Evolutionary conservation across 92 coral and sea anemone species (phyloP), one percentile per base, ranked within the genome.

Genomic region (Micromussa lordhowensis): DNA sequence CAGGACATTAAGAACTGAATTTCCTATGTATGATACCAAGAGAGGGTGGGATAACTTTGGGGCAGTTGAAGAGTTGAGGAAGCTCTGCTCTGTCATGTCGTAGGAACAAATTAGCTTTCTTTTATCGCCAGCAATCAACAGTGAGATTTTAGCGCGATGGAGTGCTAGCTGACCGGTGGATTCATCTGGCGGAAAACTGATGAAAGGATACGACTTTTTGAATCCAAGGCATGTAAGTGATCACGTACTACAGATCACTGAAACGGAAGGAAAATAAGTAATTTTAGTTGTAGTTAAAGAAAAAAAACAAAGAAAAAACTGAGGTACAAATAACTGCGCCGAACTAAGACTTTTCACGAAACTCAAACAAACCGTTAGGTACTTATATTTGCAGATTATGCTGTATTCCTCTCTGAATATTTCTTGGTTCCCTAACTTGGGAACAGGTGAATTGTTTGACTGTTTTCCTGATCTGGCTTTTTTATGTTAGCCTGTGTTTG

Each of bases 21-120:
- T 76, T 40, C 80, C 80, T 24, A 76, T 35, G 36, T 40, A 76
- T n/a, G 80, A 76, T 5, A 76, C 28, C 32, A 44, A 11, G 8
- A 76, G 80, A 76, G 29, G 61, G 18, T 48, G 48, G 80, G 61
- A 75, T 31, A 76, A 76, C 35, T 76, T 48, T 38, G 80, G 34
- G 12, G 8, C 80, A 11, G 80, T 18, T 32, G 44, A 40, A 14
- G 80, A 40, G 59, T 76, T n/a, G 30, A 7, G 13, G 55, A 75
- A 44, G 34, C 32, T 48, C 32, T 40, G 58, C 9, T 76, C 61
- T 3, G 58, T 28, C 32, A 26, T 76, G 80, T 12, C 17, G 59
- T 26, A 4, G 59, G 21, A 40, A 49, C 18, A 44, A 76, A 40
- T 76, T 48, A 36, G 17, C 19, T 19, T 7, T 71, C 48, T 71